Evolutionary conservation across 1,140 invertebrate species (phyloP).

Genomic region (Drosophila nannoptera): DNA sequence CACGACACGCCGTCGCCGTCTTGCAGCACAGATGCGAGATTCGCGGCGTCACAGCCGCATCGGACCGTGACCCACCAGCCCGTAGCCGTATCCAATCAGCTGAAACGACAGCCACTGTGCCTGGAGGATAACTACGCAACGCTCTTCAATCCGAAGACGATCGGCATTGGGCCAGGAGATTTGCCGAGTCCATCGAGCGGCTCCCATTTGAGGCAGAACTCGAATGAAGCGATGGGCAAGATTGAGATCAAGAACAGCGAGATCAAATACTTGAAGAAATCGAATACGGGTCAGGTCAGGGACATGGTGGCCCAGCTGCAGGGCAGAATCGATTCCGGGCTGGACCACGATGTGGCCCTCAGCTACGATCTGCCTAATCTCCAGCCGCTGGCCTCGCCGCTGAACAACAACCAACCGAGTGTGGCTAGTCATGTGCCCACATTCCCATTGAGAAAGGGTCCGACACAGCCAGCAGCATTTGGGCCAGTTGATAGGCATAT

Average conservation of each 20-base stretch:
- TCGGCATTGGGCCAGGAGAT: conserved; percentile 2
- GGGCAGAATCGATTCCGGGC: conserved; percentile 78
- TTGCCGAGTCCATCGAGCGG: background rate
- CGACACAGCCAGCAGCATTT: conserved; percentile 16
- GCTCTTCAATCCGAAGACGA: conserved; percentile 46
- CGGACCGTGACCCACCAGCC: background rate
- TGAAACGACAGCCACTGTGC: conserved; percentile 59
- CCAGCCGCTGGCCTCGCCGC: conserved; percentile 40
- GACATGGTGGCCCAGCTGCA: conserved; percentile 79
- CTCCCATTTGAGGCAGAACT: conserved; percentile 65
- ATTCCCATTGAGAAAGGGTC: conserved; percentile 35
- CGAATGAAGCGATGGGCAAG: conserved; percentile 77
- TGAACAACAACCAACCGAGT: conserved; percentile 77
- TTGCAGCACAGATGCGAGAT: conserved; percentile 46
- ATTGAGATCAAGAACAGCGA: conserved; percentile 63
- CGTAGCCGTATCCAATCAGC: conserved; percentile 42
- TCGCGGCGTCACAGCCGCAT: conserved; percentile 20
- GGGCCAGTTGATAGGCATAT: conserved; percentile 62
- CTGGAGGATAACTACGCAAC: conserved; percentile 44
- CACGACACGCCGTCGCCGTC: conserved; percentile 67
- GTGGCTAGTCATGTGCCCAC: conserved; percentile 19
- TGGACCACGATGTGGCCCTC: conserved; percentile 77
- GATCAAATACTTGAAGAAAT: conserved; percentile 78
- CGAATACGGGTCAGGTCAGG: conserved; percentile 53
- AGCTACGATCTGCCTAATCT: conserved; percentile 21